Evolutionary conservation across 1,140 invertebrate species (phyloP).

Genomic region (Psilanteris sp.): DNA sequence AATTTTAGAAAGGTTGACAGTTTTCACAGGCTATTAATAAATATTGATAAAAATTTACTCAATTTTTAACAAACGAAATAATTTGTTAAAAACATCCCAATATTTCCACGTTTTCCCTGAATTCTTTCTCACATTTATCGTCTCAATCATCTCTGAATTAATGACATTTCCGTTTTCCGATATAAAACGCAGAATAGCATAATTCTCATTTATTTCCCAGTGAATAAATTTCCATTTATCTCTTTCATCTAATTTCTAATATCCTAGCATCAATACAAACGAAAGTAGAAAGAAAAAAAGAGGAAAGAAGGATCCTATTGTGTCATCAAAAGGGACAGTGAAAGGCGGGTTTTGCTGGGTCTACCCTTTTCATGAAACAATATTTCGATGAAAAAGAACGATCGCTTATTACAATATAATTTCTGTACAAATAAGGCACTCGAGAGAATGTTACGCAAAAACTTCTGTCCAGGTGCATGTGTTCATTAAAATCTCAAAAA

Average conservation of each 20-base stretch:
- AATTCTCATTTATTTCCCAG: slow-evolving; percentile 27
- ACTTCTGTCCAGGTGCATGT: slow-evolving; percentile 65
- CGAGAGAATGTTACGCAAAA: slow-evolving; percentile 69
- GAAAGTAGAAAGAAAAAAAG: slow-evolving; percentile 1
- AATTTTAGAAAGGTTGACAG: slow-evolving; percentile 23
- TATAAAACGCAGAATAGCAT: slow-evolving; percentile 37
- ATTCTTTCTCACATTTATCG: slow-evolving; percentile 28
- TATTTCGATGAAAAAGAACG: slow-evolving; percentile 61
- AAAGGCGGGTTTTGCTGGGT: neutral
- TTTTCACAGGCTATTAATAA: slow-evolving; percentile 30
- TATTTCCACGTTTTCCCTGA: slow-evolving; percentile 27
- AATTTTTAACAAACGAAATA: slow-evolving; percentile 43
- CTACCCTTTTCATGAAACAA: slow-evolving; percentile 44
- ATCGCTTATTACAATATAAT: slow-evolving; percentile 72
- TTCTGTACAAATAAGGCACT: slow-evolving; percentile 79
- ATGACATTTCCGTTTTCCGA: slow-evolving; percentile 15
- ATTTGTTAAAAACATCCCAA: slow-evolving; percentile 40
- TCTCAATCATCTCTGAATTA: slow-evolving; percentile 33
- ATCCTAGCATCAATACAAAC: slow-evolving; percentile 13
- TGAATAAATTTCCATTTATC: slow-evolving; percentile 32
- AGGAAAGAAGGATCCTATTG: slow-evolving; percentile 8
- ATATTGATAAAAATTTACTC: slow-evolving; percentile 41
- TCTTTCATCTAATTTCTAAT: slow-evolving; percentile 33
- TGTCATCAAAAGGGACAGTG: slow-evolving; percentile 12
- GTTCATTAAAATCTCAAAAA: slow-evolving; percentile 74